Evolutionary conservation across 2,113 vertebrate species (phyloP).

Genomic region (Plotosus lineatus): DNA sequence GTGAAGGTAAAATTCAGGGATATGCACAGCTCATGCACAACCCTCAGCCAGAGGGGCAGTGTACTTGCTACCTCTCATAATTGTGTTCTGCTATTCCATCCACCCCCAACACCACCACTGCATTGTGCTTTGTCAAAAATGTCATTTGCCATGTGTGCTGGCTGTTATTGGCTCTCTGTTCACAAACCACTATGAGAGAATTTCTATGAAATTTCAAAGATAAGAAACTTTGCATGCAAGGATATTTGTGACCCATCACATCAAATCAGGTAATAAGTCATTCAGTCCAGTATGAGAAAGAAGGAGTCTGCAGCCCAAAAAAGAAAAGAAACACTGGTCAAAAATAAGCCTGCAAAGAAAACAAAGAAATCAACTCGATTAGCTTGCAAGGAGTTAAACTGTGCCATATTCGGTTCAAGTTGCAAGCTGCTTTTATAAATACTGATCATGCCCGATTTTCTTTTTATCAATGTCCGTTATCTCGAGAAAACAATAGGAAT

Average conservation of each 20-base stretch:
- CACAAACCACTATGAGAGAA: conserved; percentile 13
- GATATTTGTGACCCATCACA: conserved; percentile 19
- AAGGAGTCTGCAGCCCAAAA: too few relatives aligned
- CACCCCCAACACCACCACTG: not conserved
- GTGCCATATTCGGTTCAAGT: too few relatives aligned
- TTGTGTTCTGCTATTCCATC: conserved; percentile 48
- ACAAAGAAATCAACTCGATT: too few relatives aligned
- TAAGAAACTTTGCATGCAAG: not conserved
- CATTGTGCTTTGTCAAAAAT: conserved; percentile 33
- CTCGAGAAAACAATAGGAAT: too few relatives aligned
- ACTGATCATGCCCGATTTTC: too few relatives aligned
- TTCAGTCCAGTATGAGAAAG: too few relatives aligned
- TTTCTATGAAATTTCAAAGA: conserved; percentile 13
- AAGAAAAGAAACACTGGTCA: too few relatives aligned
- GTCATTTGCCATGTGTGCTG: not conserved
- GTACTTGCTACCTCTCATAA: conserved; percentile 16
- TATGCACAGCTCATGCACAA: not conserved
- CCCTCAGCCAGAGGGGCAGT: conserved; percentile 19
- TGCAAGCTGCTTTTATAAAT: too few relatives aligned
- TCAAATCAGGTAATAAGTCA: too few relatives aligned
- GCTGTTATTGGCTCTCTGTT: conserved; percentile 25
- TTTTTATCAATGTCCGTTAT: too few relatives aligned
- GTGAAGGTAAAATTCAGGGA: not conserved
- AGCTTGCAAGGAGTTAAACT: too few relatives aligned
- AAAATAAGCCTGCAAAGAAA: too few relatives aligned